These are phyloP conservation scores for Sylvia borin DNA, from an alignment of 2,797 vertebrate genomes.

Conservation along the genomic window DNA sequence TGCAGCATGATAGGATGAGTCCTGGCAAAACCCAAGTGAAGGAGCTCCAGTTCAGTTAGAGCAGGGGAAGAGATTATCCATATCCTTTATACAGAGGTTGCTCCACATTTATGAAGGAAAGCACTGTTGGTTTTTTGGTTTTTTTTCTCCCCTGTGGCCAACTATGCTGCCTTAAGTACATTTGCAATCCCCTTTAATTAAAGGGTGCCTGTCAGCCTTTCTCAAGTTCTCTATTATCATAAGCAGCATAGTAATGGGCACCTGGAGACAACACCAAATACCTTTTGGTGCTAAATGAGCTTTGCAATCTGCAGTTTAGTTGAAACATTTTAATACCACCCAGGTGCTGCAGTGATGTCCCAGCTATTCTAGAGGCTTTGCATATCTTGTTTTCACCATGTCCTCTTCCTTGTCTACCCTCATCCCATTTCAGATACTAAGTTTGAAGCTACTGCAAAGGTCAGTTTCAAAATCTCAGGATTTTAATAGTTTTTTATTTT, in stretches of 20 bases:
- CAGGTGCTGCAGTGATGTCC: neutral
- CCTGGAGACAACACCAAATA: neutral
- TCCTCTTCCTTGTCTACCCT: neutral
- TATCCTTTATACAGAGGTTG: neutral
- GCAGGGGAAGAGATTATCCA: neutral
- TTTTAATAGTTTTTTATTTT: neutral
- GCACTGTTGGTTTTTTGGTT: neutral
- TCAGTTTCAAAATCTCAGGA: neutral
- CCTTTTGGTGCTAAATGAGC: neutral
- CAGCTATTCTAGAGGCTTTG: neutral
- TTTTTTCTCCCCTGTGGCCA: neutral
- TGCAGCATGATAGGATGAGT: neutral
- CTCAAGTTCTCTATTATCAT: neutral
- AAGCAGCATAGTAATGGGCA: neutral
- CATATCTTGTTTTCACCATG: neutral
- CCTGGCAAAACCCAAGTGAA: neutral
- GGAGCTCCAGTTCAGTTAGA: neutral
- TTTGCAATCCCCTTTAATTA: conserved; percentile 53
- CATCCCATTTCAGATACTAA: neutral
- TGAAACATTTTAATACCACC: neutral
- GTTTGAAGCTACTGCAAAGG: neutral
- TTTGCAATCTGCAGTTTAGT: neutral
- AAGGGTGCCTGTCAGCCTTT: neutral
- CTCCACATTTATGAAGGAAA: neutral
- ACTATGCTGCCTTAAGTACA: neutral